Evolutionary conservation across 2,113 vertebrate species (phyloP).

Genomic region (Australoheros scitulus): DNA sequence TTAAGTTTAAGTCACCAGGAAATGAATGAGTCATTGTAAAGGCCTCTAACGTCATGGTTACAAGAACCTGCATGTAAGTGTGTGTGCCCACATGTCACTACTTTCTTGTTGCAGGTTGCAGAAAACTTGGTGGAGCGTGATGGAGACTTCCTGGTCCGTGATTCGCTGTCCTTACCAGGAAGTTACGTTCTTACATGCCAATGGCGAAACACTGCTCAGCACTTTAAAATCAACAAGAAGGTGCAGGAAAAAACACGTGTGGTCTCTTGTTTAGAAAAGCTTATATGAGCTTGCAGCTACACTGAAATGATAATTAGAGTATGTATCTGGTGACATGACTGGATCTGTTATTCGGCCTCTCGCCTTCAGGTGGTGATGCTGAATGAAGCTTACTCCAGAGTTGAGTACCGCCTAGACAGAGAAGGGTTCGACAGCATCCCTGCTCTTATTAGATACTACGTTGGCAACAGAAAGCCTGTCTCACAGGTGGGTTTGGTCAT

Average conservation of each 20-base stretch:
- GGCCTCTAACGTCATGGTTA: not conserved
- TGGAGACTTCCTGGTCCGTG: constrained; percentile 94
- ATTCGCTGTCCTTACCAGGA: constrained; percentile 94
- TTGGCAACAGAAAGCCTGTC: constrained; percentile 91
- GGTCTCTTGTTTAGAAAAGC: no score
- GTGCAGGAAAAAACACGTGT: constrained; percentile 4
- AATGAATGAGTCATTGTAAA: not conserved
- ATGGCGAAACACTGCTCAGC: constrained; percentile 92
- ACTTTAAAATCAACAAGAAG: constrained; percentile 94
- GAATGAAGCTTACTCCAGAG: constrained; percentile 91
- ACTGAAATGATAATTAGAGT: not conserved
- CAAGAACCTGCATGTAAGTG: not conserved
- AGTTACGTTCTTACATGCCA: constrained; percentile 96
- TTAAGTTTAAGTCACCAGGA: not conserved
- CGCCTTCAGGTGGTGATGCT: constrained; percentile 81
- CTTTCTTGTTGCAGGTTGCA: constrained; percentile 82
- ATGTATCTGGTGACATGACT: not conserved
- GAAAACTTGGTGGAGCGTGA: constrained; percentile 91
- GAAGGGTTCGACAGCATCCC: constrained; percentile 95
- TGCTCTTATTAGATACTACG: constrained; percentile 90
- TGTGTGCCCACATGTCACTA: not conserved
- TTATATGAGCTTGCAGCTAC: not conserved
- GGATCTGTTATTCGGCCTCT: not conserved
- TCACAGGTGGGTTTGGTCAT: constrained; percentile 77
- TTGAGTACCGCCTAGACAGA: constrained; percentile 91